Base-by-base conservation (phyloP, 2,888 invertebrate genomes). In the Sthenelais limicola region DNA sequence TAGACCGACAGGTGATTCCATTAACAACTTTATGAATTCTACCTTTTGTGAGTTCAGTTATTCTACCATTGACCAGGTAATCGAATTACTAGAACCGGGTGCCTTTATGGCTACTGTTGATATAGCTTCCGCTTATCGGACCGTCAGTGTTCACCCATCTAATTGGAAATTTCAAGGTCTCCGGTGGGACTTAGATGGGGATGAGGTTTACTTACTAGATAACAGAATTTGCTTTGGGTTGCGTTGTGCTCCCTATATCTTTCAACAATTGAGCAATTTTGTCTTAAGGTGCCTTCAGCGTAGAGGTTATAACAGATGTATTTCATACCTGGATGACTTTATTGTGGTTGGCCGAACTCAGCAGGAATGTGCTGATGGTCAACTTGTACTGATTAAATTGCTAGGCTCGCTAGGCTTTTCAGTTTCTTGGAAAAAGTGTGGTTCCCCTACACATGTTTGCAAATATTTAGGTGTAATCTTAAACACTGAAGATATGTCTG, bases 71-170 rank as follows among this genome's bases (percentile, higher is more conserved):
- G 43, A 43, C 43, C 12, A 43, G 9, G 43, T 43, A 9, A 43
- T 18, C 9, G 43, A 43, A 12, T 43, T 9, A 12, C 9, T 43
- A 43, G 9, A 9, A 43, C 43, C 43, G 18, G 43, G 43, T 12
- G 9, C 12, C 43, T 43, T 43, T 18, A 43, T 43, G 43, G 43
- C 43, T 18, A 43, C 43, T 18, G 43, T 43, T 9, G 43, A 43
- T 43, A 18, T 43, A 12, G 9, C 43, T 12, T 9, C 43, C 12
- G 43, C 43, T 12, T 43, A 43, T 43, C 43, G 43, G 18, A 12
- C 43, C 43, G 43, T 43, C 43, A 43, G 43, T 43, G 43, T 43
- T 43, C 43, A 43, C 18, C 43, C 43, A 43, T 43, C 43, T 9
- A 43, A 43, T 18, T 43, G 43, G 43, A 43, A 43, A 18, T 43